A percentile compares a stretch with the other conserved stretches of the same genome.
Evolutionary conservation across 2,888 invertebrate species (phyloP).

Genomic region (Zaprionus lineosus): DNA sequence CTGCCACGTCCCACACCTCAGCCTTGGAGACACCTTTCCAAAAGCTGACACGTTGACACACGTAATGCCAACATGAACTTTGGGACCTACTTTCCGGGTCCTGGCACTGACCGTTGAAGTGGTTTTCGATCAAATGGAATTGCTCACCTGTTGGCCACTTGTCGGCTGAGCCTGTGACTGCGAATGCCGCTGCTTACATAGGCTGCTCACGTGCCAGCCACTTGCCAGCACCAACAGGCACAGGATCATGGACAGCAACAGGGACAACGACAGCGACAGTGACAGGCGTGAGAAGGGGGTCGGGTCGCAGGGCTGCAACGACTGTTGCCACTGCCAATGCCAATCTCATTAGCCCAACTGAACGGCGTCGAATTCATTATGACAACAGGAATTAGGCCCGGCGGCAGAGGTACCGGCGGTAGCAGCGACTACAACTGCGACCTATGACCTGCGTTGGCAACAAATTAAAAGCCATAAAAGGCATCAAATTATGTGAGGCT

Average conservation of each 20-base stretch:
- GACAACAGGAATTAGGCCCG: slow-evolving; percentile 35
- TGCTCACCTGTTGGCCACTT: slow-evolving; percentile 46
- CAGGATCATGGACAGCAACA: neutral
- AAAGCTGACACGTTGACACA: slow-evolving; percentile 25
- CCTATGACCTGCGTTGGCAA: slow-evolving; percentile 52
- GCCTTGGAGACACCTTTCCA: slow-evolving; percentile 1
- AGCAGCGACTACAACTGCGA: slow-evolving; percentile 47
- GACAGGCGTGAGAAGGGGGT: no score
- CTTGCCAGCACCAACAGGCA: neutral
- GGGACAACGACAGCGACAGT: no score
- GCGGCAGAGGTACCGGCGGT: slow-evolving; percentile 16
- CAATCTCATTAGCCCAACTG: slow-evolving; percentile 58
- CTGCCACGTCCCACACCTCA: no score
- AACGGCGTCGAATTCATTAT: slow-evolving; percentile 54
- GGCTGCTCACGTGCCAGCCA: slow-evolving; percentile 33
- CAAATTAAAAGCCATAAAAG: slow-evolving; percentile 77
- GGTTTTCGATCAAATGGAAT: slow-evolving; percentile 34
- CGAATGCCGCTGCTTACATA: slow-evolving; percentile 14
- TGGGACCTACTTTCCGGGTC: neutral
- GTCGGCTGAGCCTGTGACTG: no score
- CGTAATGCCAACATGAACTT: slow-evolving; percentile 4
- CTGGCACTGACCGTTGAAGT: slow-evolving; percentile 28
- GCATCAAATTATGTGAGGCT: slow-evolving; percentile 77
- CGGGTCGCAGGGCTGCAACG: no score
- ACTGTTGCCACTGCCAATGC: slow-evolving; percentile 9